These are phyloP conservation scores for Drosophila ironensis DNA, from an alignment of 1,140 invertebrate genomes.

Conservation along the genomic window DNA sequence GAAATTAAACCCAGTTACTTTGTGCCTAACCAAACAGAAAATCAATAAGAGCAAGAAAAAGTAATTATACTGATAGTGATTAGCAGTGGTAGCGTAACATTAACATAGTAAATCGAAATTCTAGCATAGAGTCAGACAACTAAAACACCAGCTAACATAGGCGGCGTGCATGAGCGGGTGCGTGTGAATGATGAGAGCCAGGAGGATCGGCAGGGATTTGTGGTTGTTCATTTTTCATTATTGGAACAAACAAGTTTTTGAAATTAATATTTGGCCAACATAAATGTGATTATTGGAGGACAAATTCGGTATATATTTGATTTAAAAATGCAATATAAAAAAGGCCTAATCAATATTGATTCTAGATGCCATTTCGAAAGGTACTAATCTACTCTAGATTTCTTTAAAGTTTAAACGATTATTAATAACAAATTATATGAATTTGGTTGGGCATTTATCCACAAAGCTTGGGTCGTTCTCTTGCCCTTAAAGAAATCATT, in stretches of 20 bases:
- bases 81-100: slow-evolving; percentile 51
- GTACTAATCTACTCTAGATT: too few relatives aligned
- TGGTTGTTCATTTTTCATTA: too few relatives aligned
- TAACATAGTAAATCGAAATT: slow-evolving; percentile 45
- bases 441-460: neutral
- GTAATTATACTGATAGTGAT: slow-evolving; percentile 50
- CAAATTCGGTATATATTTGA: too few relatives aligned
- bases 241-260: too few relatives aligned
- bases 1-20: slow-evolving; percentile 64
- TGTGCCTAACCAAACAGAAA: slow-evolving; percentile 71
- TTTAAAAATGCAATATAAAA: too few relatives aligned
- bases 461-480: too few relatives aligned
- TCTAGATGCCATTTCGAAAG: too few relatives aligned
- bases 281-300: too few relatives aligned
- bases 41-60: slow-evolving; percentile 68
- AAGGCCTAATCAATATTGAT: too few relatives aligned
- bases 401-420: too few relatives aligned
- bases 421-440: neutral
- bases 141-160: slow-evolving; percentile 43
- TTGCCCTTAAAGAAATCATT: slow-evolving; percentile 4
- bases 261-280: too few relatives aligned
- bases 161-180: slow-evolving; percentile 1
- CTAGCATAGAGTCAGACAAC: slow-evolving; percentile 47
- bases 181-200: neutral
- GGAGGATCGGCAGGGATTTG: too few relatives aligned